Conservation (phyloP, 2,113 vertebrate genomes). For the Pomatostomus ruficeps region DNA sequence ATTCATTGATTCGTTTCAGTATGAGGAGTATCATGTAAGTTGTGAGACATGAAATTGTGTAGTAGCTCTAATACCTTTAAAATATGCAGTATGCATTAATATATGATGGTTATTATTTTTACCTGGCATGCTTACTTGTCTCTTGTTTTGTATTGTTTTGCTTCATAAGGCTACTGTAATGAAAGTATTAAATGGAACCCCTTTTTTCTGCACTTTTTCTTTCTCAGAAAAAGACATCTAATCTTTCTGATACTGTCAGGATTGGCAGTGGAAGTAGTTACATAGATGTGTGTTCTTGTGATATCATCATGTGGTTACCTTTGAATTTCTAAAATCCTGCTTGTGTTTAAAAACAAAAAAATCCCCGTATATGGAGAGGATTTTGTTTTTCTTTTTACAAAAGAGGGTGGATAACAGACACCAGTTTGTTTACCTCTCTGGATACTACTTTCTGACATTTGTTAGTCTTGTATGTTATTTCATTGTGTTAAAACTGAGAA, state of each 20-base stretch:
- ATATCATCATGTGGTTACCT: background rate
- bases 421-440: background rate
- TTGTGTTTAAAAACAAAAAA: background rate
- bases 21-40: slow-evolving; percentile 30
- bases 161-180: background rate
- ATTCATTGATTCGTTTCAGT: slow-evolving; percentile 25
- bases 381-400: background rate
- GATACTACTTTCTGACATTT: background rate
- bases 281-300: background rate
- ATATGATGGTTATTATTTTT: background rate
- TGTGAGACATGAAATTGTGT: background rate
- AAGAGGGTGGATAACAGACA: background rate
- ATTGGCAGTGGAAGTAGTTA: background rate
- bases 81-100: background rate
- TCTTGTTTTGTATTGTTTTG: background rate
- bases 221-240: background rate
- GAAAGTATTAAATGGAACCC: background rate
- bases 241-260: background rate
- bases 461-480: background rate
- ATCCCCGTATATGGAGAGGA: background rate
- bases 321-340: background rate
- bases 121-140: background rate
- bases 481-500: background rate
- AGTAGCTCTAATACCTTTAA: background rate
- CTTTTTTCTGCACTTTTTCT: background rate